Evolutionary conservation across 2,797 vertebrate genomes (phyloP).

Genomic region (Xerus rutilus): DNA sequence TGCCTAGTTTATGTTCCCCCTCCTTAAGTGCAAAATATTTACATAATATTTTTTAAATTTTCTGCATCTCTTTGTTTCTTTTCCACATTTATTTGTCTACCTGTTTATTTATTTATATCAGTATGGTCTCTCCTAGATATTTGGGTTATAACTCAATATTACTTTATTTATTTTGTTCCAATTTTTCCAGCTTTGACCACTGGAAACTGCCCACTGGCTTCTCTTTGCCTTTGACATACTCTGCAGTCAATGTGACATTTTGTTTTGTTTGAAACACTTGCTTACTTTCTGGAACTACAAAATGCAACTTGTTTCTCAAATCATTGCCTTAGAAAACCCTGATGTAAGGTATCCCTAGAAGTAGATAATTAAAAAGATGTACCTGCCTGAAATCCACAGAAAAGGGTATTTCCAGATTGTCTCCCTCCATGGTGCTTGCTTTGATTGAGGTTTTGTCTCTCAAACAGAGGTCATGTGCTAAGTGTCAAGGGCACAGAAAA

Average conservation of each 20-base stretch:
- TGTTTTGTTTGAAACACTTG: not conserved
- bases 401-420: not conserved
- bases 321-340: not conserved
- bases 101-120: not conserved
- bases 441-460: not conserved
- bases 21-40: not conserved
- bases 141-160: not conserved
- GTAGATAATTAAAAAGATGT: not conserved
- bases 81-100: not conserved
- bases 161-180: not conserved
- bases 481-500: not conserved
- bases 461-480: slow-evolving; percentile 30
- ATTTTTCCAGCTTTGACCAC: not conserved
- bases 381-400: not conserved
- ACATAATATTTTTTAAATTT: not conserved
- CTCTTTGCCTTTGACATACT: not conserved
- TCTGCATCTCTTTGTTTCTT: not conserved
- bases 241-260: not conserved
- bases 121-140: not conserved
- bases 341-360: not conserved
- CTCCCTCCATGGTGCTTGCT: not conserved
- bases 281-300: not conserved
- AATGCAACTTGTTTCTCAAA: not conserved
- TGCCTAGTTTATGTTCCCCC: no score
- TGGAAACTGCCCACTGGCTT: not conserved